Evolutionary conservation across 2,113 vertebrate genomes (phyloP), one percentile per base, ranked within the genome.

Genomic region (Pungitius pungitius): DNA sequence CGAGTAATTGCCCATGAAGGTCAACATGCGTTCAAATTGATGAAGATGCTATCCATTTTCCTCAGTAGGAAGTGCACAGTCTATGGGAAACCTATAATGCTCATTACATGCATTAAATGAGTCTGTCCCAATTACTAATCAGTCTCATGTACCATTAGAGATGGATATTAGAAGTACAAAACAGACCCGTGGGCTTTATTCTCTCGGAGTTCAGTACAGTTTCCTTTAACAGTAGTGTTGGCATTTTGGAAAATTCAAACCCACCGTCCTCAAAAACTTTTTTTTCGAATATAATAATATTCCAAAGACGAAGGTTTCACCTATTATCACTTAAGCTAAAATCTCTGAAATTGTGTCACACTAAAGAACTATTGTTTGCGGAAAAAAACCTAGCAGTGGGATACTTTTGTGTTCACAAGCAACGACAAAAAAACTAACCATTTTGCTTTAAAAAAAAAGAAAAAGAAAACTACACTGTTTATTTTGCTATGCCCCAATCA

Each of bases 151-250:
- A 88, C 88, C 77, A 93, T 93, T 93, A 92, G 90, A 92, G 89
- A 94, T 92, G 90, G 92, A 90, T 92, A 92, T 94, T 92, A 93
- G 77, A 91, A 89, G 78, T 87, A 92, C 88, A 91, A 88, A 90
- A 92, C 87, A 87, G 88, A 85, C 89, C 92, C 85, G 55, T 68
- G 75, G 91, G 90, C 87, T 39, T 79, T 78, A 72, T 77, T 86
- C 69, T 69, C 88, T 92, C 63, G 81, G 85, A 88, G 85, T 90
- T 85, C 85, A 90, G 90, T 85, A 77, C 75, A 80, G 67, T 85
- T 85, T 79, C 49, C 47, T 80, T 79, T 75, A 62, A 70, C 75
- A 51, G 47, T 26, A 75, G 58, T 69, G 64, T 78, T 83, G 75
- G 69, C 58, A 81, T 81, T 88, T 84, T 59, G 10, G 10, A 61